A percentile compares a stretch with the other conserved stretches of the same genome.
Conservation (phyloP, 1,140 invertebrate species). For the Zaprionus tsacasi region DNA sequence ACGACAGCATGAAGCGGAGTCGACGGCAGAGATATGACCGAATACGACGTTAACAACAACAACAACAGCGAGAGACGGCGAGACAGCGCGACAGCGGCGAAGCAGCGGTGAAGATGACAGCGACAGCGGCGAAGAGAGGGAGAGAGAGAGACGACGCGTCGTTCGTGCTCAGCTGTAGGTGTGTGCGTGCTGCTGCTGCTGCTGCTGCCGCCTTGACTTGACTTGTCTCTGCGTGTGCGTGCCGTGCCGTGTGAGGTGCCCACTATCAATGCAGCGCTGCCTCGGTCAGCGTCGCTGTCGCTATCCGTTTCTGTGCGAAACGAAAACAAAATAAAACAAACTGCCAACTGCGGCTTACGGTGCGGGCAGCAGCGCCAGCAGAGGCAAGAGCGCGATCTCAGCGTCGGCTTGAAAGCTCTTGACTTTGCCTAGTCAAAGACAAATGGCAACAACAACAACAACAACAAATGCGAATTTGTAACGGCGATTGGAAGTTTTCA, state of each 20-base stretch:
- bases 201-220: slow-evolving; percentile 31
- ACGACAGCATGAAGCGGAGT: slow-evolving; percentile 43
- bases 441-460: slow-evolving; percentile 17
- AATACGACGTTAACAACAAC: slow-evolving; percentile 64
- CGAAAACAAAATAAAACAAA: slow-evolving; percentile 27
- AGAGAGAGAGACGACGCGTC: not conserved
- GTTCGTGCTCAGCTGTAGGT: slow-evolving; percentile 12
- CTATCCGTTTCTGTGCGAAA: slow-evolving; percentile 3
- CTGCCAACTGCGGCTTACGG: slow-evolving; percentile 17
- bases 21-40: slow-evolving; percentile 72
- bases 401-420: slow-evolving; percentile 21
- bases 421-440: slow-evolving; percentile 31
- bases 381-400: not conserved
- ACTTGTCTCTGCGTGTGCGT: slow-evolving; percentile 14
- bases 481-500: slow-evolving; percentile 19
- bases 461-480: slow-evolving; percentile 24
- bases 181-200: slow-evolving; percentile 13
- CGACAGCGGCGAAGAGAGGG: slow-evolving; percentile 7
- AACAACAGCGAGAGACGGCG: slow-evolving; percentile 36
- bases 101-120: slow-evolving; percentile 12
- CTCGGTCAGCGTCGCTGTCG: slow-evolving; percentile 20
- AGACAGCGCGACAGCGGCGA: slow-evolving; percentile 13
- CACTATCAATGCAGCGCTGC: slow-evolving; percentile 45
- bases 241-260: slow-evolving; percentile 23
- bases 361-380: slow-evolving; percentile 4